Evolutionary conservation across 2,113 vertebrate genomes (phyloP).

Genomic region (Hemiprocne comata): DNA sequence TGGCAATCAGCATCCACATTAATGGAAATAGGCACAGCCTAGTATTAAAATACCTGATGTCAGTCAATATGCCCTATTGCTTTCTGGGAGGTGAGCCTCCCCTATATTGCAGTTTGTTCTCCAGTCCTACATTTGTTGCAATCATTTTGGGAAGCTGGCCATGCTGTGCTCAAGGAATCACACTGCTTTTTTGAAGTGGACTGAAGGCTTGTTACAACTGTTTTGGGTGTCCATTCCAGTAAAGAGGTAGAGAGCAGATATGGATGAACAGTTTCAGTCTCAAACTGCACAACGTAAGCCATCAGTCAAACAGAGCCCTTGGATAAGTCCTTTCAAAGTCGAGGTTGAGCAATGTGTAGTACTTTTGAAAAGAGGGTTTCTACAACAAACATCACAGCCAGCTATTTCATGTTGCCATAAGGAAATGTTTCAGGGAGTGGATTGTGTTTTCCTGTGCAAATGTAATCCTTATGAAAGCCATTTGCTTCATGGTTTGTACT

Average conservation of each 20-base stretch:
- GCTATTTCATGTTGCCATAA: background rate
- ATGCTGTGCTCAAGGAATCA: background rate
- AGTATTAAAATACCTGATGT: background rate
- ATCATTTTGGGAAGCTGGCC: background rate
- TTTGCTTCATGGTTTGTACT: background rate
- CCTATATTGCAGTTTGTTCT: background rate
- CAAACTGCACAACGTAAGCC: background rate
- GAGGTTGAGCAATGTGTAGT: background rate
- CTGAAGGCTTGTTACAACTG: background rate
- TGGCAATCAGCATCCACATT: background rate
- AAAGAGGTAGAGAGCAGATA: background rate
- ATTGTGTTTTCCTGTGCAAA: background rate
- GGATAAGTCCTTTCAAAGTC: background rate
- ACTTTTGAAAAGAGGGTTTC: background rate
- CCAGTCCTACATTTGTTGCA: background rate
- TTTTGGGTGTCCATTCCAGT: background rate
- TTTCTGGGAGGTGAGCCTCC: background rate
- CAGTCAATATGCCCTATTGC: background rate
- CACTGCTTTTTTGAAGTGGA: background rate
- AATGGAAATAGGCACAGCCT: background rate
- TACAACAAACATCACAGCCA: background rate
- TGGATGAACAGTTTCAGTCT: background rate
- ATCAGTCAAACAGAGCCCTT: background rate
- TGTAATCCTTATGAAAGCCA: background rate
- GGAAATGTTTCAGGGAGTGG: background rate